Evolutionary conservation across 2,888 invertebrate genomes (phyloP).

Genomic region (Thymelicus sylvestris): DNA sequence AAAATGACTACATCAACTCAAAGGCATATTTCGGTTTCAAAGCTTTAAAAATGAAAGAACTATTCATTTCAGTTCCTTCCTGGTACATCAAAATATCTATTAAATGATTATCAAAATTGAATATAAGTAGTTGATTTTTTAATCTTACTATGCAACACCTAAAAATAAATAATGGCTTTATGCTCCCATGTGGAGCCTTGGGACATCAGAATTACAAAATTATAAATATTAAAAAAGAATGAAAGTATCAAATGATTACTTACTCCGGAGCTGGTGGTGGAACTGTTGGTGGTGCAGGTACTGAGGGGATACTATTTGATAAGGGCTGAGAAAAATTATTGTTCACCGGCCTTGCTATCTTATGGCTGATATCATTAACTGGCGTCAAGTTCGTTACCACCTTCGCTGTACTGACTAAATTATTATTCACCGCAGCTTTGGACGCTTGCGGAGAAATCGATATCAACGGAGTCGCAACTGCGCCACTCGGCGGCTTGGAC

Average conservation of each 20-base stretch:
- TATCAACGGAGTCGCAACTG: conserved; percentile 65
- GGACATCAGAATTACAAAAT: too few relatives aligned
- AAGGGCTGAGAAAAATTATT: conserved; percentile 63
- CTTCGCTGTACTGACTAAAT: conserved; percentile 60
- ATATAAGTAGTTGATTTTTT: too few relatives aligned
- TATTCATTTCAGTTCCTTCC: too few relatives aligned
- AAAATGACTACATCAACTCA: too few relatives aligned
- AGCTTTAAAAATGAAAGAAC: too few relatives aligned
- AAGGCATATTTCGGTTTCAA: too few relatives aligned
- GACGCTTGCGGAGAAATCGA: conserved; percentile 68
- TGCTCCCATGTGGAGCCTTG: too few relatives aligned
- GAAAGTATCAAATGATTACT: conserved; percentile 46
- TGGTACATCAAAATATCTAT: too few relatives aligned
- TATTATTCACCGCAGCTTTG: conserved; percentile 60
- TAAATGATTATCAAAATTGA: too few relatives aligned
- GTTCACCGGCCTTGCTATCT: conserved; percentile 68
- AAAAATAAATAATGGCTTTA: too few relatives aligned
- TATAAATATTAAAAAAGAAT: too few relatives aligned
- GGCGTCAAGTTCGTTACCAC: conserved; percentile 61
- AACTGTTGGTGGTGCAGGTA: conserved; percentile 43
- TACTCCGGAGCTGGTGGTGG: conserved; percentile 73
- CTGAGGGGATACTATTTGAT: conserved; percentile 50
- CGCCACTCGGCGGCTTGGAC: conserved; percentile 62
- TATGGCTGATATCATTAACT: conserved; percentile 62
- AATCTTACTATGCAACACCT: too few relatives aligned